These are phyloP conservation scores for Rhodinocichla rosea DNA, from an alignment of 2,113 vertebrate species.

Conservation along the genomic window DNA sequence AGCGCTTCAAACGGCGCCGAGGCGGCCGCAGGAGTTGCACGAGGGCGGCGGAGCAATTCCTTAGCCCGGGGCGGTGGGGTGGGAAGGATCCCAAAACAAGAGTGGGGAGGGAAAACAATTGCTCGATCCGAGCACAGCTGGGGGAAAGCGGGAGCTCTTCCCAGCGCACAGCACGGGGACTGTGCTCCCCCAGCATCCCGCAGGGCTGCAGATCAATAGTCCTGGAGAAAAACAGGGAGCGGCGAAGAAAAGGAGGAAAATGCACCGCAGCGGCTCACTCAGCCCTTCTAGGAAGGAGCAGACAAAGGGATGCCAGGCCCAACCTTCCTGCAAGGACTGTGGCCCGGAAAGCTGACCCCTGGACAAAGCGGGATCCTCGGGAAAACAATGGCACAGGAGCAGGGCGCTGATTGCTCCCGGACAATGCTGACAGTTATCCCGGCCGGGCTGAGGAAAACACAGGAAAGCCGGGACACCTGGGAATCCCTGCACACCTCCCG, in stretches of 20 bases:
- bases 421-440: not conserved
- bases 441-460: not conserved
- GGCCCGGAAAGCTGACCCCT: not conserved
- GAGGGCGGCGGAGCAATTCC: not conserved
- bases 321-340: not conserved
- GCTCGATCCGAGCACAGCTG: not conserved
- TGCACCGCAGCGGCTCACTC: not conserved
- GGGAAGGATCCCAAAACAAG: not conserved
- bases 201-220: constrained; percentile 26
- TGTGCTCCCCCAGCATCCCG: not conserved
- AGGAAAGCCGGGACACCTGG: not conserved
- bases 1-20: not conserved
- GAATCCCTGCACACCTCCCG: not conserved
- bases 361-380: not conserved
- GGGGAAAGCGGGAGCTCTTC: not conserved
- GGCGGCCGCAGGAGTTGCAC: not conserved
- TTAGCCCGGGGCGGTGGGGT: not conserved
- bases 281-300: not conserved
- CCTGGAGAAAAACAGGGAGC: not conserved
- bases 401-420: not conserved
- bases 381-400: not conserved
- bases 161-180: not conserved
- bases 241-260: not conserved
- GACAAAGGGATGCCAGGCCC: not conserved
- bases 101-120: not conserved